Conservation (phyloP, 2,888 invertebrate genomes). For the Diaperis boleti region DNA sequence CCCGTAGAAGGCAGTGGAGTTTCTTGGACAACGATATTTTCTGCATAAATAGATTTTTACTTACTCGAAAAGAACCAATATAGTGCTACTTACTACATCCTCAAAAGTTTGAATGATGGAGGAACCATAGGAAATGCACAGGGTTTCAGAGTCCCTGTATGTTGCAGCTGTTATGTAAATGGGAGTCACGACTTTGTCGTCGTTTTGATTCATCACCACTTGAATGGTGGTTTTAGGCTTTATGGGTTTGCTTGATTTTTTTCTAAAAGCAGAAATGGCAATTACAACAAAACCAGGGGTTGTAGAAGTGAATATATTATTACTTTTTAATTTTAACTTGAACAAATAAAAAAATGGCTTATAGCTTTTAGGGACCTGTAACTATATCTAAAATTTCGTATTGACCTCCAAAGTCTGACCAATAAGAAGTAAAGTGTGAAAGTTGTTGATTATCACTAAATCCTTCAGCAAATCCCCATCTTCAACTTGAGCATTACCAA, state of each 20-base stretch:
- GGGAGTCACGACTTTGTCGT: conserved; percentile 67
- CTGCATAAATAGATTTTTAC: conserved; percentile 45
- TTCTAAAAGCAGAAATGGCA: conserved; percentile 48
- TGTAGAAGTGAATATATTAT: too few relatives aligned
- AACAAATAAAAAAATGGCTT: too few relatives aligned
- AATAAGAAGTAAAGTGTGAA: too few relatives aligned
- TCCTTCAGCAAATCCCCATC: too few relatives aligned
- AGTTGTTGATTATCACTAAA: too few relatives aligned
- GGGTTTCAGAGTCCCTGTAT: conserved; percentile 62
- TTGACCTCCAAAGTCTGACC: too few relatives aligned
- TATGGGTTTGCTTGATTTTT: conserved; percentile 70
- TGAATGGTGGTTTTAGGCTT: conserved; percentile 74
- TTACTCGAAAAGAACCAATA: too few relatives aligned
- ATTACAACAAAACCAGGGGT: not conserved
- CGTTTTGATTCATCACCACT: conserved; percentile 70
- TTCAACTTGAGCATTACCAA: too few relatives aligned
- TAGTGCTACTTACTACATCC: conserved; percentile 65
- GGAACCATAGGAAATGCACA: conserved; percentile 73
- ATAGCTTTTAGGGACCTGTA: too few relatives aligned
- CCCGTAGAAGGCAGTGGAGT: conserved; percentile 67
- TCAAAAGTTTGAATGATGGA: conserved; percentile 72
- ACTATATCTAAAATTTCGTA: too few relatives aligned
- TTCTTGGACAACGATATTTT: conserved; percentile 60
- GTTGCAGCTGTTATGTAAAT: conserved; percentile 70
- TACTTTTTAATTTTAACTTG: too few relatives aligned